phyloP scores from a whole-genome alignment of 2,888 invertebrate species.

The Habroteleia sp. region DNA sequence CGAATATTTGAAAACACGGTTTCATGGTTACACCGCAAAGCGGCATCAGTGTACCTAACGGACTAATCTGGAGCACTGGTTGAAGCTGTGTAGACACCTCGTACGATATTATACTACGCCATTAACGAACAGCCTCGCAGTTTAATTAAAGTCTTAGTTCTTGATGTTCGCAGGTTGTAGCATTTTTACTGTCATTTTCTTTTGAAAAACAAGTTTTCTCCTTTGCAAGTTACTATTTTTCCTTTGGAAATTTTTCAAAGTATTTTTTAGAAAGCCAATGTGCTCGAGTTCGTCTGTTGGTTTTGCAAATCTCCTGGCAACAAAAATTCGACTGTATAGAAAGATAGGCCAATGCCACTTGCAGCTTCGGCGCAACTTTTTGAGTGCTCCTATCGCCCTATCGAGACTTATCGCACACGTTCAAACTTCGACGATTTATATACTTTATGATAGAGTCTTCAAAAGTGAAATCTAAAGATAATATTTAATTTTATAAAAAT shows the following conservation, averaged over 20 bases:
- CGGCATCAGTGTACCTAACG: constrained; percentile 61
- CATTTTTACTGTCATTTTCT: constrained; percentile 12
- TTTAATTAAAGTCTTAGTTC: constrained; percentile 59
- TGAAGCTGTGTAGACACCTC: constrained; percentile 59
- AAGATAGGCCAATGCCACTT: constrained; percentile 17
- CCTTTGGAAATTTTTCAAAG: not conserved
- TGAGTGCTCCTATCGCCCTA: constrained; percentile 24
- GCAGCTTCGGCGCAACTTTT: constrained; percentile 15
- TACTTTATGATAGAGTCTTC: constrained; percentile 13
- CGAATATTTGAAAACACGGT: constrained; percentile 58
- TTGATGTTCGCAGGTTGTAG: constrained; percentile 19
- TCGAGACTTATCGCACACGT: constrained; percentile 28
- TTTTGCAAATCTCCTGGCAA: constrained; percentile 19
- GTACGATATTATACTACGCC: constrained; percentile 55
- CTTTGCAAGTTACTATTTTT: not conserved
- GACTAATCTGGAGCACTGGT: constrained; percentile 59
- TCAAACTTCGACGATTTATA: constrained; percentile 29
- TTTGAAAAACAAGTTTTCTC: not conserved
- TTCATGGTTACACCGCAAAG: constrained; percentile 61
- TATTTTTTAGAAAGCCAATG: constrained; percentile 4
- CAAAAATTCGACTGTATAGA: constrained; percentile 18
- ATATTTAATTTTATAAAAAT: constrained; percentile 29
- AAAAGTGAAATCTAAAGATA: constrained; percentile 8
- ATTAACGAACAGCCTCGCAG: constrained; percentile 60
- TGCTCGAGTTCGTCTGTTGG: constrained; percentile 4